phyloP scores from a whole-genome alignment of 2,113 vertebrate species.

The Spheniscus mendiculus region DNA sequence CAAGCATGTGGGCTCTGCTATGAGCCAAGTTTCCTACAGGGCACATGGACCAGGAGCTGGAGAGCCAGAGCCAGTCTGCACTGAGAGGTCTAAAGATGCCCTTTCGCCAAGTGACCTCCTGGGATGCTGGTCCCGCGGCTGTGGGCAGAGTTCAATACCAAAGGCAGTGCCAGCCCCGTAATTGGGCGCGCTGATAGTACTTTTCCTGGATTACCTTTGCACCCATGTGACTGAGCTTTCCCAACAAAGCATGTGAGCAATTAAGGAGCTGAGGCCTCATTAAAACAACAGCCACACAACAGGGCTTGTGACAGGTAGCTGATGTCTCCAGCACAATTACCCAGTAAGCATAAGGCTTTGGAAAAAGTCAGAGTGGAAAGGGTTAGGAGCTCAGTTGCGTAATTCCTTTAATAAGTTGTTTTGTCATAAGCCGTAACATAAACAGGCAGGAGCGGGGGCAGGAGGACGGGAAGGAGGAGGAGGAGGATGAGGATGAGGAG shows the following conservation, averaged over 20 bases:
- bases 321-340: neutral
- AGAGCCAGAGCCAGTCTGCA: neutral
- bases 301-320: neutral
- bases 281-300: neutral
- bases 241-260: neutral
- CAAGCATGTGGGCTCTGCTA: rapidly evolving
- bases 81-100: neutral
- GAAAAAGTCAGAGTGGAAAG: constrained; percentile 32
- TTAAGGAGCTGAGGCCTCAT: neutral
- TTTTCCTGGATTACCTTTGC: constrained; percentile 39
- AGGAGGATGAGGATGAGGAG: neutral
- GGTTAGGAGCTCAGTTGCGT: neutral
- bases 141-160: neutral
- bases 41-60: neutral
- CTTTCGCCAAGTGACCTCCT: neutral
- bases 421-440: constrained; percentile 57
- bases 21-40: neutral
- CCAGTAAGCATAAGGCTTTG: neutral
- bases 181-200: neutral
- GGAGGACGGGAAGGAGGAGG: neutral
- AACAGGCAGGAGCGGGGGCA: neutral
- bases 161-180: neutral
- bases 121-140: neutral
- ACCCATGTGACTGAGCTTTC: neutral
- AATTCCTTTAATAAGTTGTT: constrained; percentile 54